Conservation (phyloP, 2,888 invertebrate genomes). For the Chouioia cunea region DNA sequence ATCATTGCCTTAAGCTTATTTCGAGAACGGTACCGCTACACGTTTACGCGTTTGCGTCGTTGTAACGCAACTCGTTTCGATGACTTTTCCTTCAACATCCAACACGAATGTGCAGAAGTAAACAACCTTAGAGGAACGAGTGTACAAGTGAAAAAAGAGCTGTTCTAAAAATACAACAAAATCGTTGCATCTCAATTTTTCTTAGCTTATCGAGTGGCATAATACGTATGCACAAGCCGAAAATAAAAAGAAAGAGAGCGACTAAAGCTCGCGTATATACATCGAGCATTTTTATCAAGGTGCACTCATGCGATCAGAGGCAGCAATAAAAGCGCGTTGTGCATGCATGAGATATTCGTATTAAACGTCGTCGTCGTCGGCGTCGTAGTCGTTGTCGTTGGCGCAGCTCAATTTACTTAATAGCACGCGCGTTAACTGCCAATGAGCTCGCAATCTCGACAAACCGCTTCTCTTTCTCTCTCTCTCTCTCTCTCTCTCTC, state of each 20-base stretch:
- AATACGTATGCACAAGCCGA: constrained; percentile 3
- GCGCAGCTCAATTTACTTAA: constrained; percentile 57
- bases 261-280: neutral
- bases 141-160: no score
- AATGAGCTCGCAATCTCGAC: constrained; percentile 38
- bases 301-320: constrained; percentile 18
- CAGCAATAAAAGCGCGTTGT: constrained; percentile 22
- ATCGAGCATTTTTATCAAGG: constrained; percentile 15
- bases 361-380: no score
- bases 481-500: constrained; percentile 36
- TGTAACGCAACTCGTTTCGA: no score
- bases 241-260: constrained; percentile 18
- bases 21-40: constrained; percentile 42
- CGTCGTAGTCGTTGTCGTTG: no score
- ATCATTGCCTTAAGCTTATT: constrained; percentile 53
- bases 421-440: constrained; percentile 53
- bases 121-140: no score
- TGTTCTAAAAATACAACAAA: constrained; percentile 2
- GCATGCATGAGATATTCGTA: constrained; percentile 1
- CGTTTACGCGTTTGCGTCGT: no score
- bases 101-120: no score
- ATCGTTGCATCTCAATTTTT: constrained; percentile 5
- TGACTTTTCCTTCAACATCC: no score
- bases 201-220: constrained; percentile 17
- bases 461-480: constrained; percentile 44